phyloP scores from a whole-genome alignment of 2,888 invertebrate species.

The Hyalella azteca region DNA sequence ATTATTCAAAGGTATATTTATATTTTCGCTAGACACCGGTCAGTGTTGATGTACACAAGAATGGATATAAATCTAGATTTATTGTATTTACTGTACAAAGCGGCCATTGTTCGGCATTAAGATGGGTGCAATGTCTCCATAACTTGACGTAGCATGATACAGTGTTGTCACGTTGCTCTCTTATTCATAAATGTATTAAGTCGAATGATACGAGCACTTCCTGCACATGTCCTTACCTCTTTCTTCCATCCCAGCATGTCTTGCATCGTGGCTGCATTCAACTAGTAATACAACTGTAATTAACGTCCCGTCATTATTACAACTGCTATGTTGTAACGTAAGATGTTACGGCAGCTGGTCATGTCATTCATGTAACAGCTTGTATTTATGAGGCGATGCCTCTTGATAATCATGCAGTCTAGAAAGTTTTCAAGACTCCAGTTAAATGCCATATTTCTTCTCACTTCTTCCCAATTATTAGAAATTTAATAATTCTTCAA shows the following conservation, averaged over 20 bases:
- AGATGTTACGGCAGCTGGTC: too few species aligned
- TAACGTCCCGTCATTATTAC: background rate
- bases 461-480: too few species aligned
- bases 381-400: too few species aligned
- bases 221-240: background rate
- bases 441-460: too few species aligned
- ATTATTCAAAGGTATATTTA: constrained; percentile 14
- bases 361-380: too few species aligned
- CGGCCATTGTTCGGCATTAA: constrained; percentile 11
- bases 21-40: constrained; percentile 21
- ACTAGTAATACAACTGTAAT: background rate
- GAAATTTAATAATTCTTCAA: too few species aligned
- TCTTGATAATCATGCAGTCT: too few species aligned
- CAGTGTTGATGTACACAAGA: constrained; percentile 28
- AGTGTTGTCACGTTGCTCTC: background rate
- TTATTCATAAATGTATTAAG: background rate
- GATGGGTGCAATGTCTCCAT: constrained; percentile 25
- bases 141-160: background rate
- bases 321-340: background rate
- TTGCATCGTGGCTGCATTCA: background rate
- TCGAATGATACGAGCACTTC: background rate
- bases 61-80: background rate
- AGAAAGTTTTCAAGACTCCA: too few species aligned
- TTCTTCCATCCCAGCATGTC: background rate
- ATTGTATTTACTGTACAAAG: constrained; percentile 18